These are phyloP conservation scores for Ptychadena robeensis DNA, from an alignment of 2,797 vertebrate genomes.

Conservation along the genomic window DNA sequence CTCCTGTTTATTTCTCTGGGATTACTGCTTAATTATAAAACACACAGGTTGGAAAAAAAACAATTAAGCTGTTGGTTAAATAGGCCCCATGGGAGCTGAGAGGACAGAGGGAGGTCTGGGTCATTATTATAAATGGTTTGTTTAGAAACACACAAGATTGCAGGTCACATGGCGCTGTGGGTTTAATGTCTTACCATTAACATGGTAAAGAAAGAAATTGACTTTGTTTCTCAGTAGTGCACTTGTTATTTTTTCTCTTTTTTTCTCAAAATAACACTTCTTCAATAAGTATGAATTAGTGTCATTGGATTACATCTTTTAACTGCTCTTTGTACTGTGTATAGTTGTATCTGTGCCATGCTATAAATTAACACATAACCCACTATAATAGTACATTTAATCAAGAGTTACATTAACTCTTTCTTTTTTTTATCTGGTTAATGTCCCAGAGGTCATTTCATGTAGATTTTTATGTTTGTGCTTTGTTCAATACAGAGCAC, in stretches of 20 bases:
- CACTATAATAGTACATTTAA: not conserved
- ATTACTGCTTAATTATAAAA: constrained; percentile 64
- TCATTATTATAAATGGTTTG: constrained; percentile 55
- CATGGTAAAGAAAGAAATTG: not conserved
- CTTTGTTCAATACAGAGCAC: not conserved
- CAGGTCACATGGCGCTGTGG: constrained; percentile 20
- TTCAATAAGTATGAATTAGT: not conserved
- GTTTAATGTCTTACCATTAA: constrained; percentile 34
- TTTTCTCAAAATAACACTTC: constrained; percentile 1
- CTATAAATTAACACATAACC: not conserved
- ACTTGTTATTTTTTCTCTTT: not conserved
- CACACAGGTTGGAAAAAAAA: constrained; percentile 58
- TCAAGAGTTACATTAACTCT: not conserved
- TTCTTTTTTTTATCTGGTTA: not conserved
- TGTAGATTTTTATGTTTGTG: not conserved
- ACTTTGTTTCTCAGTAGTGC: not conserved
- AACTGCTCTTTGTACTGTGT: not conserved
- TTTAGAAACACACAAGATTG: constrained; percentile 23
- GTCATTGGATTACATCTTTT: not conserved
- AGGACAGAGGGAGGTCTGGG: constrained; percentile 57
- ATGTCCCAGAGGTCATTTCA: not conserved
- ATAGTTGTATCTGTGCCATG: not conserved
- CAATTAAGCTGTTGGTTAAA: constrained; percentile 64
- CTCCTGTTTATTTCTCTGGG: constrained; percentile 63
- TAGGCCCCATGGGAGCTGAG: constrained; percentile 59